Evolutionary conservation across 2,888 invertebrate species (phyloP), one percentile per base, ranked within the genome.

Genomic region (Coenonympha arcania): DNA sequence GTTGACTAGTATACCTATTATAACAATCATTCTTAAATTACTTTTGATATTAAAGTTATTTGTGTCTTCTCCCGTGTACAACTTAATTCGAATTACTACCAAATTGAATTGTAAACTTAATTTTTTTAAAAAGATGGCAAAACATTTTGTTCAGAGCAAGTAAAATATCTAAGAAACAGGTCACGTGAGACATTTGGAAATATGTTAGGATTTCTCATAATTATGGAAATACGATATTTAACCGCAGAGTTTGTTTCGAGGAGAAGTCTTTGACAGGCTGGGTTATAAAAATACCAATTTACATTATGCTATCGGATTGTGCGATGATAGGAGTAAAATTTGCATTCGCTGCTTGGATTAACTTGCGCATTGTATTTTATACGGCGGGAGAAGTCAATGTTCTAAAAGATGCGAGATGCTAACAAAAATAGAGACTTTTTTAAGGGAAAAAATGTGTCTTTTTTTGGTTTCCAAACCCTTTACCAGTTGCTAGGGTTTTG

Each of bases 221-320:
- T 8, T 18, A 36, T 36, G 11, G 36, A 36, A 36, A 36, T 13
- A n/a, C 20, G 20, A 36, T 36, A 20, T 36, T 13, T 13, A 36
- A 36, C 36, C 36, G 11, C 36, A 20, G 19, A 20, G 2, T 18
- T 3, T 18, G 11, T 36, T 26, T 36, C 36, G 16, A 6, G 13
- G 20, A 46, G 28, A 18, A n/a, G 34, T 16, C n/a, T 41, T 44
- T 19, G 37, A 18, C 37, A 16, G 39, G 37, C 20, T 30, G 30
- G 49, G 37, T 48, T 41, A 24, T 49, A 49, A 49, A 45, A 44
- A 49, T 49, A 49, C 43, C 43, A 49, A 49, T 49, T 37, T 49
- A 22, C 43, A 49, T 49, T 43, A 48, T 26, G 48, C 33, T 26
- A 48, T 48, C 36, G 36, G 43, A 28, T 16, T 24, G 22, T 19